phyloP scores from a whole-genome alignment of 2,113 vertebrate species.

The Bubo blakistoni region DNA sequence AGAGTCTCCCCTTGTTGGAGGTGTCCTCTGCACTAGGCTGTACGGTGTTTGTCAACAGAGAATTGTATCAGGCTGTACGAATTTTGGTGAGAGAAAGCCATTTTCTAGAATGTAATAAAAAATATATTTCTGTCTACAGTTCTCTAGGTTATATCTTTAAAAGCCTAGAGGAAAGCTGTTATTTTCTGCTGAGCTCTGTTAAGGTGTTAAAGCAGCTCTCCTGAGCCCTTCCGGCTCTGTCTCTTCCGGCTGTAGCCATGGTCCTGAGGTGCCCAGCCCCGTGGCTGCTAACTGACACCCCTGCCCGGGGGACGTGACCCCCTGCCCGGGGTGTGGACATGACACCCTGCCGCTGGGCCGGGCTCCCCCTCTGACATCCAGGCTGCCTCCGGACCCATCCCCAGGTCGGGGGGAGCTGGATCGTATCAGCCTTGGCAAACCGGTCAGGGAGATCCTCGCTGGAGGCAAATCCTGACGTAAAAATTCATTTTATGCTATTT shows the following conservation, averaged over 20 bases:
- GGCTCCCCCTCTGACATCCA: neutral
- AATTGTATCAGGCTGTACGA: accelerated
- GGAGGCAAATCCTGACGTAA: neutral
- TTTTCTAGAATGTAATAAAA: neutral
- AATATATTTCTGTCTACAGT: neutral
- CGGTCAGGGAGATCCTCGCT: neutral
- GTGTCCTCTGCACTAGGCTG: neutral
- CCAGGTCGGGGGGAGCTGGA: neutral
- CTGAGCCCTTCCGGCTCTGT: accelerated
- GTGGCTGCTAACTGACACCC: accelerated
- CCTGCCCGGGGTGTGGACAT: too few species aligned
- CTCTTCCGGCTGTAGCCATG: accelerated
- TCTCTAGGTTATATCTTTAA: neutral
- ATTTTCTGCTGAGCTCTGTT: neutral
- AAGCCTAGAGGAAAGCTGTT: neutral
- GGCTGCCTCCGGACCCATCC: accelerated
- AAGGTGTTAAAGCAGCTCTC: neutral
- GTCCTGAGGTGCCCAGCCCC: accelerated
- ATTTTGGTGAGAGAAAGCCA: neutral
- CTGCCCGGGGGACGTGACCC: accelerated
- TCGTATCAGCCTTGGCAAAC: accelerated
- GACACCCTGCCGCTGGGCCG: neutral
- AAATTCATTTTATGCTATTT: neutral
- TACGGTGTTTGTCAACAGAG: neutral
- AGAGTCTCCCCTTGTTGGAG: neutral